Evolutionary conservation across 2,797 vertebrate species (phyloP).

Genomic region (Galaxias olidus): DNA sequence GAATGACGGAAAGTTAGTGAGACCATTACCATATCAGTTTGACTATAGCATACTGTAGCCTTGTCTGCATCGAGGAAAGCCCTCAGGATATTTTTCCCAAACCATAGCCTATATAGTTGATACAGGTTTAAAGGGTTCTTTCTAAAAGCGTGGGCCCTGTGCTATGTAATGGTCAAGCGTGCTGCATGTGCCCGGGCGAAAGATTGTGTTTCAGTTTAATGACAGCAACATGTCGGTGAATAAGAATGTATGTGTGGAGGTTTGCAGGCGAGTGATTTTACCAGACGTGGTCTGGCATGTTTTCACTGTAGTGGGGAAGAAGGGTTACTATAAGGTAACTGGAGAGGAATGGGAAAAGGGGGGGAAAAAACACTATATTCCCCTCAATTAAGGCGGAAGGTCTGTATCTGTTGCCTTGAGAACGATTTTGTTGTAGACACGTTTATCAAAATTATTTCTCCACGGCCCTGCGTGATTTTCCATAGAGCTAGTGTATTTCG

Average conservation of each 20-base stretch:
- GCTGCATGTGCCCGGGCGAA: slow-evolving; percentile 71
- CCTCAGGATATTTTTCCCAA: slow-evolving; percentile 66
- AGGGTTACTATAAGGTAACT: slow-evolving; percentile 75
- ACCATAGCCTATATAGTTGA: slow-evolving; percentile 49
- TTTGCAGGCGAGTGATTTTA: slow-evolving; percentile 75
- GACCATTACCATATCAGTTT: neutral
- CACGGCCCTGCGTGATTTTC: neutral
- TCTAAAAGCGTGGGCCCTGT: slow-evolving; percentile 48
- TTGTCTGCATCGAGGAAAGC: slow-evolving; percentile 42
- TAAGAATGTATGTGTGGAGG: slow-evolving; percentile 77
- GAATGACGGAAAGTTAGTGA: neutral
- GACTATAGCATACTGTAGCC: slow-evolving; percentile 31
- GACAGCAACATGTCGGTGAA: slow-evolving; percentile 83
- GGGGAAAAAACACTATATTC: slow-evolving; percentile 34
- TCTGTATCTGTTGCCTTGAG: slow-evolving; percentile 31
- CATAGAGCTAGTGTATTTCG: neutral
- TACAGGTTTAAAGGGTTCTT: slow-evolving; percentile 32
- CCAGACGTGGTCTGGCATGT: slow-evolving; percentile 80
- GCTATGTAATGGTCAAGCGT: slow-evolving; percentile 68
- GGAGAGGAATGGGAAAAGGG: slow-evolving; percentile 13
- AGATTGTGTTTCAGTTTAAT: slow-evolving; percentile 78
- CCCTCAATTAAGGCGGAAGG: slow-evolving; percentile 38
- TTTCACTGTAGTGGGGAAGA: slow-evolving; percentile 67
- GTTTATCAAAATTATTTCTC: neutral
- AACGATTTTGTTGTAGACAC: slow-evolving; percentile 7